Percentiles rank a stretch among this genome's conserved stretches.
Evolutionary conservation across 92 coral and sea anemone genomes (phyloP).

Genomic region (Metridium senile): DNA sequence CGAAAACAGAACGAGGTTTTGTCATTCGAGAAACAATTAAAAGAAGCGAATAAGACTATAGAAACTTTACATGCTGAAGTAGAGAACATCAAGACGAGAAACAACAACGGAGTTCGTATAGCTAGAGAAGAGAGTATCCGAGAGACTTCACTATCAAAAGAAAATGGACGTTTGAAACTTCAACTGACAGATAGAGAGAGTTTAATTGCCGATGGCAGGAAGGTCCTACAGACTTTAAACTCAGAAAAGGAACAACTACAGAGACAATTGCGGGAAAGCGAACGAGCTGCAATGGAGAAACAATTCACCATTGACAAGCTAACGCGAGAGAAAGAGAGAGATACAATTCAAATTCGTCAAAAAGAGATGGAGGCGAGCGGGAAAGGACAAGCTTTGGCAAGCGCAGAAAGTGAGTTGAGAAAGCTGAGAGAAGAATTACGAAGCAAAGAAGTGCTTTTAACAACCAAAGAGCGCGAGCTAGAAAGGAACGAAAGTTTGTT

Average conservation of each 20-base stretch:
- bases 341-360: conserved; percentile 50
- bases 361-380: conserved; percentile 58
- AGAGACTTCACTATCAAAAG: conserved; percentile 59
- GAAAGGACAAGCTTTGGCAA: conserved; percentile 50
- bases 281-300: conserved; percentile 55
- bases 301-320: conserved; percentile 70
- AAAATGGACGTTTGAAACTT: conserved; percentile 54
- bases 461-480: conserved; percentile 54
- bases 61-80: conserved; percentile 49
- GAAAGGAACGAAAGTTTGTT: conserved; percentile 46
- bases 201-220: conserved; percentile 55
- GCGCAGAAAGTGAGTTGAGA: conserved; percentile 42
- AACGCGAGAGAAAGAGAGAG: conserved; percentile 69
- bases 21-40: conserved; percentile 33
- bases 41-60: conserved; percentile 48
- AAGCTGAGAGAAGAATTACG: conserved; percentile 50
- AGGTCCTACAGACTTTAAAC: conserved; percentile 32
- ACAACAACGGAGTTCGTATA: conserved; percentile 26
- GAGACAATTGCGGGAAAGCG: conserved; percentile 50
- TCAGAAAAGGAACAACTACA: conserved; percentile 61
- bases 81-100: conserved; percentile 8
- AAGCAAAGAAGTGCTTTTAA: conserved; percentile 42
- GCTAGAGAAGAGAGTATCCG: conserved; percentile 36
- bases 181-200: conserved; percentile 57
- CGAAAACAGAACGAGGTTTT: conserved; percentile 43